Conservation (phyloP, 2,797 vertebrate genomes). For the Eutrigla gurnardus region DNA sequence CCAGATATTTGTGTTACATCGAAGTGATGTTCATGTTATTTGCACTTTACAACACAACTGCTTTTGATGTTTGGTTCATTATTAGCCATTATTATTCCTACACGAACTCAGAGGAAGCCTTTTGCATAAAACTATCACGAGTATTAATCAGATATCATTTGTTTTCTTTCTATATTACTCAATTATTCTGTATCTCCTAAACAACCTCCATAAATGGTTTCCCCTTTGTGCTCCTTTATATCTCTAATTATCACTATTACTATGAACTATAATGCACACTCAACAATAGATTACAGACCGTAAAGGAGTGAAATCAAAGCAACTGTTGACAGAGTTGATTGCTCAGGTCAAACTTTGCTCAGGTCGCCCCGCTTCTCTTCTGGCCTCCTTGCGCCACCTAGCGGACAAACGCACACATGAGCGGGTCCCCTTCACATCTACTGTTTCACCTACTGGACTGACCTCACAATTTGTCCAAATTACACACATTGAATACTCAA, state of each 20-base stretch:
- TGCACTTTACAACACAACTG: background rate
- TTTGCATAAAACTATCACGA: background rate
- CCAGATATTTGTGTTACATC: background rate
- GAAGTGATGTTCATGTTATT: background rate
- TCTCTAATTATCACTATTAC: no score
- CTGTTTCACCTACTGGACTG: background rate
- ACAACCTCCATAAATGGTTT: background rate
- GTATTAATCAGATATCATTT: background rate
- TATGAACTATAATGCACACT: no score
- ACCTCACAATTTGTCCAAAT: background rate
- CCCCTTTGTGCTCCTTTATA: background rate
- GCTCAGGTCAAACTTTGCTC: constrained; percentile 7
- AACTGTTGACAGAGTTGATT: constrained; percentile 14
- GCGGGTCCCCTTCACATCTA: background rate
- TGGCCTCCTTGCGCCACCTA: constrained; percentile 36
- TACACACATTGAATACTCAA: no score
- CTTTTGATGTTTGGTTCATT: background rate
- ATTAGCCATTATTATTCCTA: background rate
- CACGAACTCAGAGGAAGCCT: background rate
- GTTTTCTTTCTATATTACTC: background rate
- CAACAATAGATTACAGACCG: background rate
- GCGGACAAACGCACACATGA: constrained; percentile 35
- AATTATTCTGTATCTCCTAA: background rate
- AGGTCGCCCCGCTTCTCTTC: background rate
- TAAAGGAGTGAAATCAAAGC: constrained; percentile 18